Base-by-base conservation (phyloP, 1,140 invertebrate genomes). In the Helicoverpa zea region DNA sequence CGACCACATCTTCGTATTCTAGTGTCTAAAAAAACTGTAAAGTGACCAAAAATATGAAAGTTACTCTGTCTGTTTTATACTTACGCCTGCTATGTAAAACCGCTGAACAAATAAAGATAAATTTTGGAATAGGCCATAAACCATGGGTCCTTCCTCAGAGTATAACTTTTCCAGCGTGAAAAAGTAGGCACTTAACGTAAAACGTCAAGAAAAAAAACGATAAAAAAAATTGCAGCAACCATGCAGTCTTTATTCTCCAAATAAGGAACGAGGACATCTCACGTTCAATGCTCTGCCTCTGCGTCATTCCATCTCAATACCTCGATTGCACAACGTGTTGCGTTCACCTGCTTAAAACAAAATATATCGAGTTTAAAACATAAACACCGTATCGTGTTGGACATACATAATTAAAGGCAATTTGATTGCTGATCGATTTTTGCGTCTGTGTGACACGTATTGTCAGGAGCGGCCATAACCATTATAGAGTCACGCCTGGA, bases 341-440 rank as follows among this genome's bases (percentile, higher is more conserved):
- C 12, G 2, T 47, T 35, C 56, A 23, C 18, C 1, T 35, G 14
- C 12, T n/a, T 52, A n/a, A n/a, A n/a, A 52, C 14, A 51, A 29
- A 51, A 16, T 18, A n/a, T n/a, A 74, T 43, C 58, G 12, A 47
- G 16, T 43, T 43, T 14, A 16, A 61, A 47, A 1, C 29, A 75
- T 2, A 47, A 59, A 68, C 23, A 68, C 30, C 43, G 75, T 77
- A 49, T 66, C 16, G 23, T 12, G 35, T 12, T 47, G 14, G 7
- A 29, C 23, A 72, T 63, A 61, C 35, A 70, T 80, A 84, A 84
- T 84, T 84, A 81, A 58, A 16, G 73, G 35, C 52, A 74, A 75
- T 86, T 68, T 82, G 79, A 81, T 81, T 56, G 78, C 70, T 85
- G 73, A 89, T 89, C 88, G 88, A 89, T 89, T 83, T 84, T 84